A percentile compares a stretch with the other conserved stretches of the same genome.
phyloP scores from a whole-genome alignment of 2,888 invertebrate species.

The Malthinus seriepunctatus region DNA sequence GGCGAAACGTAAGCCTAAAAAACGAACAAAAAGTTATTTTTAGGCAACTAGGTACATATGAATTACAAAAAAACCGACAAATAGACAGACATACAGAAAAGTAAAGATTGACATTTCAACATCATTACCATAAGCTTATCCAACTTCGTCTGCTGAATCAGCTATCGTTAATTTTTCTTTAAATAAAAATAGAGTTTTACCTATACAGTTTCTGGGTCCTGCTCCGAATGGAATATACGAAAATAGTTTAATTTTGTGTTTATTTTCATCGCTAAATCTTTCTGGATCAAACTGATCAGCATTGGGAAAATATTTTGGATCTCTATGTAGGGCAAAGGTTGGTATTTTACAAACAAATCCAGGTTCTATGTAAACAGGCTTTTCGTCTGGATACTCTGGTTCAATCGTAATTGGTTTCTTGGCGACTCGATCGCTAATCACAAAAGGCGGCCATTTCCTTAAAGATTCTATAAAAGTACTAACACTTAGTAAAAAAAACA shows the following conservation, averaged over 20 bases:
- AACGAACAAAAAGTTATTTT: too few relatives aligned
- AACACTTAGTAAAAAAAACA: too few relatives aligned
- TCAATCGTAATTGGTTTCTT: background rate
- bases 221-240: background rate
- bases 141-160: too few relatives aligned
- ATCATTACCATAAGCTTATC: too few relatives aligned
- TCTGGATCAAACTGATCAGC: background rate
- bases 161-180: too few relatives aligned
- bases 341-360: background rate
- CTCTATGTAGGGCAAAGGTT: background rate
- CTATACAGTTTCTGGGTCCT: background rate
- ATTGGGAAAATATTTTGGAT: background rate
- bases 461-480: too few relatives aligned
- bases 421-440: too few relatives aligned
- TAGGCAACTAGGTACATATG: too few relatives aligned
- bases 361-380: background rate
- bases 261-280: conserved; percentile 1
- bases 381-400: background rate
- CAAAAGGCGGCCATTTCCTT: too few relatives aligned
- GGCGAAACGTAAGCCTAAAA: background rate
- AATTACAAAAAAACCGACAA: too few relatives aligned
- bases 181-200: background rate
- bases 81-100: too few relatives aligned
- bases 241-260: background rate
- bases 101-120: too few relatives aligned